Percentiles rank a stretch among this genome's conserved stretches.
These are phyloP conservation scores for Haliaeetus leucogaster DNA, from an alignment of 2,113 vertebrate species.

Conservation along the genomic window DNA sequence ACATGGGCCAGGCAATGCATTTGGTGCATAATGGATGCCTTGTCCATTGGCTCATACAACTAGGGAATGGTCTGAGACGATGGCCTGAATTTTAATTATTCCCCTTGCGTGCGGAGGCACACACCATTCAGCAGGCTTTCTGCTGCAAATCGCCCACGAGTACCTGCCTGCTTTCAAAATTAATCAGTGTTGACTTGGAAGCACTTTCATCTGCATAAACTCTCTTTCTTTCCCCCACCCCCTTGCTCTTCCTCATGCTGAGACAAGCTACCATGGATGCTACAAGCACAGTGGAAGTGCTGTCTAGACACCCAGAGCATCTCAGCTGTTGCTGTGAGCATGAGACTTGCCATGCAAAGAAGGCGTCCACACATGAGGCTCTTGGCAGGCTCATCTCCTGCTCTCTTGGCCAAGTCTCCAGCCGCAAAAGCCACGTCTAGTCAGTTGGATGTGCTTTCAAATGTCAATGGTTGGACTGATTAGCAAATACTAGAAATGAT, in stretches of 20 bases:
- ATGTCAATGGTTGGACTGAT: constrained; percentile 14
- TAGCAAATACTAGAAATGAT: not conserved
- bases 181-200: constrained; percentile 37
- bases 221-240: not conserved
- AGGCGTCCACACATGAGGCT: not conserved
- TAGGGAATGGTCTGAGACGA: not conserved
- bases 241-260: not conserved
- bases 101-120: not conserved
- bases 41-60: not conserved
- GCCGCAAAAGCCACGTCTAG: constrained; percentile 8
- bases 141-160: not conserved
- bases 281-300: not conserved
- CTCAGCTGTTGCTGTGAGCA: not conserved
- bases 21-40: not conserved
- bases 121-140: not conserved
- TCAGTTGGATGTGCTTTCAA: not conserved
- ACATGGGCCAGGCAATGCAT: not conserved
- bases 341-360: not conserved
- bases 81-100: not conserved
- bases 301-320: constrained; percentile 16
- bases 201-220: not conserved
- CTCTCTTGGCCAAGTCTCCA: not conserved
- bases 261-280: not conserved
- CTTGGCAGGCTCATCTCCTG: not conserved
- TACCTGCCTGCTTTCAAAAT: constrained; percentile 31